These are phyloP conservation scores for Drosophila birchii DNA, from an alignment of 2,888 invertebrate genomes.

Conservation along the genomic window DNA sequence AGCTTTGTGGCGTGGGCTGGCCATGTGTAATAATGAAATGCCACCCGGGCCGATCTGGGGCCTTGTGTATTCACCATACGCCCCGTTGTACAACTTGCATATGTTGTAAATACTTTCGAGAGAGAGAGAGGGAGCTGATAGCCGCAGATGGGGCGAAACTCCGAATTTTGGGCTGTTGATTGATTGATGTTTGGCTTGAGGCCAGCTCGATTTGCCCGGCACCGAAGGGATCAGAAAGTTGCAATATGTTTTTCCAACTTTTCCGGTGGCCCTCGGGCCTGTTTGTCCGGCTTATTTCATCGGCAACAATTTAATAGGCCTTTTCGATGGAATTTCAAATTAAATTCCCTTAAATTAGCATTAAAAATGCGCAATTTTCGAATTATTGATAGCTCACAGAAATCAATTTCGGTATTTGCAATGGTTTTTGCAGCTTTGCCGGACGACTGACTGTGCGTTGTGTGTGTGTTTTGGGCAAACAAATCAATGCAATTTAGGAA, in stretches of 20 bases:
- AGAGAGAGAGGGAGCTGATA: neutral
- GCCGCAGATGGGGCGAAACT: constrained; percentile 53
- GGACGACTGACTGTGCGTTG: constrained; percentile 5
- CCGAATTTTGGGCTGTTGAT: constrained; percentile 55
- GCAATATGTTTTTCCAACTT: constrained; percentile 64
- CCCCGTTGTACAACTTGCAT: constrained; percentile 69
- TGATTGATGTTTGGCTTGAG: constrained; percentile 71
- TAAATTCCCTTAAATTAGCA: constrained; percentile 70
- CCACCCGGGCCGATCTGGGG: constrained; percentile 16
- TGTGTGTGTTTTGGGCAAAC: constrained; percentile 33
- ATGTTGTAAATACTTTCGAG: constrained; percentile 73
- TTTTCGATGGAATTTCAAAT: constrained; percentile 54
- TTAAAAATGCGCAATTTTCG: constrained; percentile 49
- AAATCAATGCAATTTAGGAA: constrained; percentile 73
- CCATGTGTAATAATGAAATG: constrained; percentile 70
- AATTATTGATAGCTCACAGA: constrained; percentile 48
- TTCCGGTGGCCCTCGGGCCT: constrained; percentile 1
- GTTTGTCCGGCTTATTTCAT: constrained; percentile 54
- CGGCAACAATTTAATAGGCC: constrained; percentile 50
- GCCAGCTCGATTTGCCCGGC: constrained; percentile 59
- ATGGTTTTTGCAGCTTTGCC: constrained; percentile 38
- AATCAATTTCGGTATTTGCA: constrained; percentile 59
- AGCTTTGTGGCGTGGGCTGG: constrained; percentile 54
- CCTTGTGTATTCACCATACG: constrained; percentile 69
- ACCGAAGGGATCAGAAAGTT: constrained; percentile 67